Evolutionary conservation across 2,113 vertebrate species (phyloP).

Genomic region (Isichthys henryi): DNA sequence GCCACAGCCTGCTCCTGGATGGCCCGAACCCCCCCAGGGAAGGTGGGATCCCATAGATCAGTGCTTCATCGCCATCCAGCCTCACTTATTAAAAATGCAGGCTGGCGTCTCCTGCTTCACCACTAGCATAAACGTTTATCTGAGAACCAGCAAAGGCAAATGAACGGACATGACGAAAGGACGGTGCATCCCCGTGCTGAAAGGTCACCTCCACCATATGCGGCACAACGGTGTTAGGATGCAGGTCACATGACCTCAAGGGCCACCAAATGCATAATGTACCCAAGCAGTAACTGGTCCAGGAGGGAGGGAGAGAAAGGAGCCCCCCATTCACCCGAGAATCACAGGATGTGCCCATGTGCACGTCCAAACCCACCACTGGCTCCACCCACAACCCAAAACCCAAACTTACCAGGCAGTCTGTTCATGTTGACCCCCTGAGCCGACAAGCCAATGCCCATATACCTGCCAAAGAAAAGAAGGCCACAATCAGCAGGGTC

Average conservation of each 20-base stretch:
- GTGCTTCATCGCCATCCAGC: background rate
- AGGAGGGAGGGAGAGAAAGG: slow-evolving; percentile 3
- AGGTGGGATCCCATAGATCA: background rate
- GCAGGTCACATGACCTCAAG: background rate
- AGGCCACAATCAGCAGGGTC: slow-evolving; percentile 14
- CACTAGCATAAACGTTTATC: background rate
- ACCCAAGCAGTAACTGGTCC: slow-evolving; percentile 21
- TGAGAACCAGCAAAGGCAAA: background rate
- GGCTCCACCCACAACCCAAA: background rate
- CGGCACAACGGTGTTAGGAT: background rate
- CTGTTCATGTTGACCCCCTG: slow-evolving; percentile 99
- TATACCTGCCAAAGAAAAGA: slow-evolving; percentile 76
- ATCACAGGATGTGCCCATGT: background rate
- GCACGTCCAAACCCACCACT: background rate
- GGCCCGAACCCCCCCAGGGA: background rate
- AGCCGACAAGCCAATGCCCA: slow-evolving; percentile 96
- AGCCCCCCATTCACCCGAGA: background rate
- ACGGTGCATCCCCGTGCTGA: background rate
- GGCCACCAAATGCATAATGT: slow-evolving; percentile 10
- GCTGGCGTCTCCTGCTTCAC: background rate
- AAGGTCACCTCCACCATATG: background rate
- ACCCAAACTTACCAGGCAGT: slow-evolving; percentile 89
- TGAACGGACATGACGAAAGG: background rate
- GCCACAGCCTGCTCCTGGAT: background rate
- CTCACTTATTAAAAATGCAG: background rate